Evolutionary conservation across 2,113 vertebrate species (phyloP).

Genomic region (Equus quagga): DNA sequence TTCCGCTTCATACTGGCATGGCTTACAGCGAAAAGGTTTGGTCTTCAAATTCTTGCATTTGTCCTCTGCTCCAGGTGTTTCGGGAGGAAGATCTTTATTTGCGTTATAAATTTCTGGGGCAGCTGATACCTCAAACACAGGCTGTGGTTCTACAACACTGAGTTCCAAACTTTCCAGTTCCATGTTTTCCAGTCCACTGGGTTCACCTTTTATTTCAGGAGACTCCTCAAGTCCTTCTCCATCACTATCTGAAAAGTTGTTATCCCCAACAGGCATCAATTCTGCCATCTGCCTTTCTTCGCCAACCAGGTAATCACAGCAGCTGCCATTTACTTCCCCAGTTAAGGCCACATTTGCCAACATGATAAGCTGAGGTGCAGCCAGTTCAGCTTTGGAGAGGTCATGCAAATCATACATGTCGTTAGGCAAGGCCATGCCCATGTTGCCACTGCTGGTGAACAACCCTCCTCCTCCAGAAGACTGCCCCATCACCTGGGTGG

Average conservation of each 20-base stretch:
- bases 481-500: slow-evolving; percentile 93
- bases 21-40: slow-evolving; percentile 97
- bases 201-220: slow-evolving; percentile 74
- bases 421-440: slow-evolving; percentile 88
- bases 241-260: slow-evolving; percentile 95
- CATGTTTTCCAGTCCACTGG: slow-evolving; percentile 77
- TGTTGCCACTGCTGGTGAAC: slow-evolving; percentile 86
- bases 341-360: slow-evolving; percentile 96
- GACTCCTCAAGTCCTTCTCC: slow-evolving; percentile 91
- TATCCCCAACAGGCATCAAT: slow-evolving; percentile 93
- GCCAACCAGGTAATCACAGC: slow-evolving; percentile 89
- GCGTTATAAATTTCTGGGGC: slow-evolving; percentile 76
- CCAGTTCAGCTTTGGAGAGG: slow-evolving; percentile 91
- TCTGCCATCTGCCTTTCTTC: slow-evolving; percentile 98
- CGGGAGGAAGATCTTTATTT: slow-evolving; percentile 81
- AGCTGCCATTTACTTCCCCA: slow-evolving; percentile 88
- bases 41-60: slow-evolving; percentile 90
- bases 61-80: slow-evolving; percentile 81
- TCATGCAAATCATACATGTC: slow-evolving; percentile 91
- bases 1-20: slow-evolving; percentile 95
- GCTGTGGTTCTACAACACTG: slow-evolving; percentile 64
- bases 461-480: slow-evolving; percentile 86
- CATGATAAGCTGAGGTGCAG: slow-evolving; percentile 97
- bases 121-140: slow-evolving; percentile 66
- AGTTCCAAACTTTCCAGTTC: slow-evolving; percentile 74